Conservation (phyloP, 2,888 invertebrate species). For the Lumbricus terrestris region DNA sequence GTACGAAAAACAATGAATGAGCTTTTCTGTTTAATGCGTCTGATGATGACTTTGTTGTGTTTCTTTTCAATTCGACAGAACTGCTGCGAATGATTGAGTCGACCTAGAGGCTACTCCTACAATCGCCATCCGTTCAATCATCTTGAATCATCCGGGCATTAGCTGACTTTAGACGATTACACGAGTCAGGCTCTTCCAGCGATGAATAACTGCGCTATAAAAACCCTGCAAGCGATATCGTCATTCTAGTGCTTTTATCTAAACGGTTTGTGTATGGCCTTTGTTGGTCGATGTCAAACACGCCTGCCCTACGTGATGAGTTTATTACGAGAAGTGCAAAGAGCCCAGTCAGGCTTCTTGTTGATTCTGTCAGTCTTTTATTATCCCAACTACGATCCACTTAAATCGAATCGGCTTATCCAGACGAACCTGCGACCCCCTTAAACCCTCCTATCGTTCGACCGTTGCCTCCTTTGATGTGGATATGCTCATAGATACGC, state of each 20-base stretch:
- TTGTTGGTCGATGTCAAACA: neutral
- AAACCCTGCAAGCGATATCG: neutral
- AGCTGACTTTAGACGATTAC: neutral
- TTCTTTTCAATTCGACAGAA: neutral
- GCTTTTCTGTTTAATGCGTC: neutral
- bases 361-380: neutral
- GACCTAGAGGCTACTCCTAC: neutral
- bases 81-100: too few relatives aligned
- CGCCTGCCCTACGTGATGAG: neutral
- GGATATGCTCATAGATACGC: neutral
- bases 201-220: neutral
- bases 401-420: neutral
- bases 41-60: neutral
- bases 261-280: neutral
- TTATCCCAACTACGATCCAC: neutral
- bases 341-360: neutral
- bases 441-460: neutral
- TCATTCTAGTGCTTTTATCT: neutral
- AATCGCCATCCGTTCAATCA: neutral
- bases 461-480: neutral
- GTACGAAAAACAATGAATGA: neutral
- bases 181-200: neutral
- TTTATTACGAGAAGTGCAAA: neutral
- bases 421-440: neutral
- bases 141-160: neutral